phyloP scores from a whole-genome alignment of 2,113 vertebrate genomes.

The Pavo muticus region DNA sequence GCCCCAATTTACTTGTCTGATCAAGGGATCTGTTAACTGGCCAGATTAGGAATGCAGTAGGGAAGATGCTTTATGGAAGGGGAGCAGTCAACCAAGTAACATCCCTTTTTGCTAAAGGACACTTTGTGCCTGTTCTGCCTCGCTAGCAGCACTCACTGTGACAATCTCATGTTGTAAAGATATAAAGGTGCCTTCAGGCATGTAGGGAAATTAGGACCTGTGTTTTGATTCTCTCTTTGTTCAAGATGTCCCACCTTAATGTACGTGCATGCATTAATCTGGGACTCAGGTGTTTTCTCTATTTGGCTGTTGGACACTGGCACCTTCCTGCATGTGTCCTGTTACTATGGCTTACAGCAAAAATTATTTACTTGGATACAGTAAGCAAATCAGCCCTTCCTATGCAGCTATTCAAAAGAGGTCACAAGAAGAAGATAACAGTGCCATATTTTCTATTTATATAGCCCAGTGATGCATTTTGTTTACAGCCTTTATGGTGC shows the following conservation, averaged over 20 bases:
- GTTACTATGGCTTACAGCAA: background rate
- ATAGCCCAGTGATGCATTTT: background rate
- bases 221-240: background rate
- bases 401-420: background rate
- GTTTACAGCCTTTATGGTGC: background rate
- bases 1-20: background rate
- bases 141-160: background rate
- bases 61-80: background rate
- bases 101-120: background rate
- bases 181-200: background rate
- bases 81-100: background rate
- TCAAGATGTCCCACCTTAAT: background rate
- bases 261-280: background rate
- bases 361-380: background rate
- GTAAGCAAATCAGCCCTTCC: background rate
- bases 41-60: background rate
- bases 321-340: background rate
- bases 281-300: background rate
- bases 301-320: background rate
- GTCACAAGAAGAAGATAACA: background rate
- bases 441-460: background rate
- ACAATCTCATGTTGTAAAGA: accelerated
- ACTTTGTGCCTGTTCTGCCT: background rate
- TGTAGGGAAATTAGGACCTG: background rate
- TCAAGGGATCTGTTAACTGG: background rate